Evolutionary conservation across 2,113 vertebrate genomes (phyloP), one percentile per base, ranked within the genome.

Genomic region (Sylvietta virens): DNA sequence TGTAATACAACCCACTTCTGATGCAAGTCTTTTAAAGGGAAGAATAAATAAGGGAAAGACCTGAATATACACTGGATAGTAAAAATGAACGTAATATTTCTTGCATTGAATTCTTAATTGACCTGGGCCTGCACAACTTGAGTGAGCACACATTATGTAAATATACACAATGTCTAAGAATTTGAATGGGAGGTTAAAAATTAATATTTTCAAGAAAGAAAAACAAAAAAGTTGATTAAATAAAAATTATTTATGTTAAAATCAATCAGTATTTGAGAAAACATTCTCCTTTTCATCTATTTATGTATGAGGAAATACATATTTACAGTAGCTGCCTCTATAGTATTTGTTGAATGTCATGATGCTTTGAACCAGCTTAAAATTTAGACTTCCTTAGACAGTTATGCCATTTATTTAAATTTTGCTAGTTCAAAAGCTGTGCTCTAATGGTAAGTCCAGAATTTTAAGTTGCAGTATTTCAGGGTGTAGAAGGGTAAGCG

Each of bases 231-330:
- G 30, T 86, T 92, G 26, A 92, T 88, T 90, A 92, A 79, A 91
- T 94, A 92, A 92, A 96, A 93, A 96, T 92, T 93, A 96, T 90
- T 94, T 90, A 92, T 88, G 93, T 86, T 74, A 71, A 96, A 95
- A 95, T 94, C 93, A 90, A 86, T 94, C 89, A 93, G 67, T 96
- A 96, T 76, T 84, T 94, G 80, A 92, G 60, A 81, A 94, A 94
- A 94, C 57, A 24, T 26, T 79, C 39, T 88, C 35, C 86, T 96
- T 97, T 97, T 97, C 92, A 97, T 96, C 90, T 96, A 97, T 97
- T 96, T 97, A 96, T 97, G 88, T 90, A 95, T 97, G 96, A 97
- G 72, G 77, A 90, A 96, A 94, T 90, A 86, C 85, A 92, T 95
- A 92, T 96, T 96, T 96, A 95, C 90, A 86, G 80, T 93, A 57